Evolutionary conservation across 2,888 invertebrate species (phyloP).

Genomic region (Saturnia japonica): DNA sequence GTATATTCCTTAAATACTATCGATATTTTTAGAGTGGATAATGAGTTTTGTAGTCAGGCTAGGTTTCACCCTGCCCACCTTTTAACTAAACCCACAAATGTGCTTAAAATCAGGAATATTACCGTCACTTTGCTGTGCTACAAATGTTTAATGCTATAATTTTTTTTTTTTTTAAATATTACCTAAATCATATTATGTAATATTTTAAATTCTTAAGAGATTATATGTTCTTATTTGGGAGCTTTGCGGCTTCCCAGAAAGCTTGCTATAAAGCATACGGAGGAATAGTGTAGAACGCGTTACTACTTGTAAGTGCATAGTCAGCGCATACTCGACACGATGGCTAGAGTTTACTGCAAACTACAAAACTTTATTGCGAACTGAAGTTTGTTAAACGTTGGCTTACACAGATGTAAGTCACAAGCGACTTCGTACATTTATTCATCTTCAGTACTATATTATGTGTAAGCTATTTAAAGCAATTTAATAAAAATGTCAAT

Average conservation of each 20-base stretch:
- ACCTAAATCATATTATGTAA: no score
- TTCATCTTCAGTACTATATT: background rate
- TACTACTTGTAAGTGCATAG: slow-evolving; percentile 17
- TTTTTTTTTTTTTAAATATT: no score
- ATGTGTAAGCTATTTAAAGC: background rate
- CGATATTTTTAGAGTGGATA: no score
- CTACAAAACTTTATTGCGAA: slow-evolving; percentile 16
- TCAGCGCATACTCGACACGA: slow-evolving; percentile 2
- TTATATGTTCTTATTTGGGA: background rate
- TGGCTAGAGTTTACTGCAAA: slow-evolving; percentile 16
- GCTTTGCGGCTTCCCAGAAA: background rate
- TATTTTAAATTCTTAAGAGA: background rate
- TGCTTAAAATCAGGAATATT: no score
- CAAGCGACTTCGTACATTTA: background rate
- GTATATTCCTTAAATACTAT: no score
- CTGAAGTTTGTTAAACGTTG: background rate
- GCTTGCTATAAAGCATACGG: slow-evolving; percentile 18
- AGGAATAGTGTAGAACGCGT: slow-evolving; percentile 42
- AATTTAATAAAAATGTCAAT: background rate
- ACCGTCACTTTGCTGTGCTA: no score
- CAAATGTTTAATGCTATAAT: no score
- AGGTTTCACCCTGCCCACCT: no score
- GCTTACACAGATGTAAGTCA: background rate
- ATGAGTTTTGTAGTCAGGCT: no score
- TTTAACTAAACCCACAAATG: no score